Evolutionary conservation across 1,140 invertebrate species (phyloP), one percentile per base, ranked within the genome.

Genomic region (Xylocopa sonorina): DNA sequence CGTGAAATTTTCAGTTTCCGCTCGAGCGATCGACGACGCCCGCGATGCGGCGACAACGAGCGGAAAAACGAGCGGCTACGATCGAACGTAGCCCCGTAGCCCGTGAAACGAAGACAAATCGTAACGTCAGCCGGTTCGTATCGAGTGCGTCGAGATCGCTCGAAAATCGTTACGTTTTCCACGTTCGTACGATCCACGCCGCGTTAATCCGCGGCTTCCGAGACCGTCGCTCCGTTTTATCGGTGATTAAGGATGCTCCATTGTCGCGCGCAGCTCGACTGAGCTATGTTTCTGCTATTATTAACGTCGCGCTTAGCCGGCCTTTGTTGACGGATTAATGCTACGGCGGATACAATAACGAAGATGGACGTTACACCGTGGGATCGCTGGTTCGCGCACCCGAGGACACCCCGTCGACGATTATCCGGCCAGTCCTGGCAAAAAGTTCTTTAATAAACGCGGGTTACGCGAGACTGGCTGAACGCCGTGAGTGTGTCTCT

Each of bases 1-100:
- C 75, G 75, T 77, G 66, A 77, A 71, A 77, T 60, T 77, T 77
- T 57, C 63, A 57, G 57, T 69, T 32, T 63, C 46, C n/a, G 48
- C 43, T 7, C 32, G 6, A 34, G 21, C 38, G 24, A 67, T 41
- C 50, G 48, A 16, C 34, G 73, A 53, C 41, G 16, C 5, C 21
- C 21, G 46, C 58, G 71, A 32, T 14, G 18, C 50, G 29, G n/a
- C 48, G 51, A 43, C 24, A 34, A 18, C 24, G 32, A 38, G 32
- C 48, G 32, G 24, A 16, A 66, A 64, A 63, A 66, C 12, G 12
- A 29, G 34, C 14, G 16, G n/a, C 16, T 18, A 3, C 5, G 9
- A 64, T n/a, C n/a, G n/a, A n/a, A 24, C 43, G 16, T 5, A 21
- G 3, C 2, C 24, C 10, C 46, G 9, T n/a, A 14, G 1, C 60